phyloP scores from a whole-genome alignment of 2,888 invertebrate genomes.

The Drosophila sordidapex region DNA sequence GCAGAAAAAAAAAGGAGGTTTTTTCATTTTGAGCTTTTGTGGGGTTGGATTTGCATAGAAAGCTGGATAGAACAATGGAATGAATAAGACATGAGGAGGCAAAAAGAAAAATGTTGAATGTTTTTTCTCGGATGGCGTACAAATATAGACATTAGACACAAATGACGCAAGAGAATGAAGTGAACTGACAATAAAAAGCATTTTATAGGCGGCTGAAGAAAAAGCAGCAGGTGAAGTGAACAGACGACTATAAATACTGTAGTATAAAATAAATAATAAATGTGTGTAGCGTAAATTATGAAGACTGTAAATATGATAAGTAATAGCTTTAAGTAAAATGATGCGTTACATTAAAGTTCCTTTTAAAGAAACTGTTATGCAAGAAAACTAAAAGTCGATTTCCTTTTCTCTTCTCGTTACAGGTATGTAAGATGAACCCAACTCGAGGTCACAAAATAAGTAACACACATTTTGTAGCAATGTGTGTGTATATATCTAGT shows the following conservation, averaged over 20 bases:
- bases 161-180: constrained; percentile 18
- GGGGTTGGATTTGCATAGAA: constrained; percentile 23
- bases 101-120: constrained; percentile 23
- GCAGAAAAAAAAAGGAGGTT: constrained; percentile 2
- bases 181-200: constrained; percentile 16
- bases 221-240: not conserved
- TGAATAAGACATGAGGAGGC: constrained; percentile 61
- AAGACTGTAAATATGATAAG: not conserved
- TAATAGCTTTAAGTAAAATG: not conserved
- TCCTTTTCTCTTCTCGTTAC: constrained; percentile 22
- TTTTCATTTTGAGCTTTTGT: constrained; percentile 1
- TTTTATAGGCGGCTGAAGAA: not conserved
- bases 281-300: not conserved
- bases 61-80: constrained; percentile 40
- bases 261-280: constrained; percentile 1
- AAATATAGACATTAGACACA: constrained; percentile 37
- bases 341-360: not conserved
- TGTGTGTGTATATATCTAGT: not conserved
- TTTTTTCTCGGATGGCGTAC: constrained; percentile 14
- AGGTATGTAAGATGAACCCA: constrained; percentile 41
- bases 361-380: not conserved
- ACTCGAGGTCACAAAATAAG: constrained; percentile 10
- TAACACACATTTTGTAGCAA: constrained; percentile 3
- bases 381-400: constrained; percentile 19
- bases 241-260: constrained; percentile 2